phyloP scores from a whole-genome alignment of 2,888 invertebrate species.

The Parascotia fuliginaria region DNA sequence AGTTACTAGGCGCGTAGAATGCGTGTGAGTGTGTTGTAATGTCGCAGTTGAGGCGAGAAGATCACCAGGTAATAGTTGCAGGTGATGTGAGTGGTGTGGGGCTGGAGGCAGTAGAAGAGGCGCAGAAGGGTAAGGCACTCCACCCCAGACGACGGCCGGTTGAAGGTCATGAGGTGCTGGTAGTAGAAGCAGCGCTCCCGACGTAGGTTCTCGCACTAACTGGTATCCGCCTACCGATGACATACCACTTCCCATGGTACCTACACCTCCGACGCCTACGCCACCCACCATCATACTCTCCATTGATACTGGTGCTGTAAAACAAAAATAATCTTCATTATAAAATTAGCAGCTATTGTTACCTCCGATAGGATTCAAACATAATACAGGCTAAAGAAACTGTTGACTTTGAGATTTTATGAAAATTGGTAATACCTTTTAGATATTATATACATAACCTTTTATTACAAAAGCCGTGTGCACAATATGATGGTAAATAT shows the following conservation, averaged over 20 bases:
- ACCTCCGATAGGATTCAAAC: too few species aligned
- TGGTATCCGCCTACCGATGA: constrained; percentile 92
- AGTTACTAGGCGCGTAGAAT: constrained; percentile 88
- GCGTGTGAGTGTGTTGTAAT: constrained; percentile 88
- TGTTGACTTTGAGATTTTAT: too few species aligned
- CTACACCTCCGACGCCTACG: constrained; percentile 88
- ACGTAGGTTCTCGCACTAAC: constrained; percentile 93
- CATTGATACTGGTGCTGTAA: constrained; percentile 89
- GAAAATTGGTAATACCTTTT: too few species aligned
- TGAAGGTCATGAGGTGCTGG: constrained; percentile 90
- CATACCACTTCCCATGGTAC: constrained; percentile 86
- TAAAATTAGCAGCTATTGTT: too few species aligned
- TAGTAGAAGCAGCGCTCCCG: constrained; percentile 92
- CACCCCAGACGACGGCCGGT: constrained; percentile 91
- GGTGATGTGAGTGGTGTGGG: constrained; percentile 87
- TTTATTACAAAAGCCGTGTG: too few species aligned
- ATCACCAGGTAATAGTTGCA: constrained; percentile 88
- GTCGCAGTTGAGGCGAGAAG: constrained; percentile 88
- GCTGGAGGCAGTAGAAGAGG: constrained; percentile 74
- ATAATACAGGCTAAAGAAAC: too few species aligned
- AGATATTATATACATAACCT: too few species aligned
- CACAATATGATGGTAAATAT: too few species aligned
- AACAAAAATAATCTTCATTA: constrained; percentile 5
- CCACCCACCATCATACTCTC: constrained; percentile 90
- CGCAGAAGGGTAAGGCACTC: constrained; percentile 83